Evolutionary conservation across 1,140 invertebrate genomes (phyloP).

Genomic region (Cataglyphis hispanica): DNA sequence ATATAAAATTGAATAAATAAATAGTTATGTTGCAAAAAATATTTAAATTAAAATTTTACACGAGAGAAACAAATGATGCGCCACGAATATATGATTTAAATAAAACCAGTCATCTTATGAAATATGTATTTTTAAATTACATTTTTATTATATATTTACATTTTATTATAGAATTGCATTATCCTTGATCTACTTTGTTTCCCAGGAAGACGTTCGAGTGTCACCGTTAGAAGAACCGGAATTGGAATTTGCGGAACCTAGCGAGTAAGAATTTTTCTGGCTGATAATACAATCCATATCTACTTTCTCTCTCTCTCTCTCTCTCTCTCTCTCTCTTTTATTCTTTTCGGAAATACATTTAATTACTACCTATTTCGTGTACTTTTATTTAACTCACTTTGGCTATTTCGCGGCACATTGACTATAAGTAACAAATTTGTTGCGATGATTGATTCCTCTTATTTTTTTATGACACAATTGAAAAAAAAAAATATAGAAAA

Average conservation of each 20-base stretch:
- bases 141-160: not conserved
- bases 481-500: conserved; percentile 5
- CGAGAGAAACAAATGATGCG: not conserved
- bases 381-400: conserved; percentile 3
- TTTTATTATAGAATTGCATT: not conserved
- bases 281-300: conserved; percentile 2
- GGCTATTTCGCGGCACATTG: not conserved
- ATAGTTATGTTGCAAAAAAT: not conserved
- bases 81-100: not conserved
- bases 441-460: not conserved
- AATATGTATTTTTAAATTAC: no score
- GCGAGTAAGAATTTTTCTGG: conserved; percentile 23
- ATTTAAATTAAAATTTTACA: not conserved
- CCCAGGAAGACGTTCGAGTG: not conserved
- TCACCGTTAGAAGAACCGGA: not conserved
- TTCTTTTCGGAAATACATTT: not conserved
- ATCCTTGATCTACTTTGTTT: not conserved
- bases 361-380: not conserved
- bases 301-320: not conserved
- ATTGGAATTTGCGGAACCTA: not conserved
- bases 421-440: not conserved
- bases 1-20: conserved; percentile 15
- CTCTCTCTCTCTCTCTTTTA: not conserved
- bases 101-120: not conserved
- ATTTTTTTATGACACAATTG: not conserved